Evolutionary conservation across 2,888 invertebrate species (phyloP).

Genomic region (Belgica antarctica): DNA sequence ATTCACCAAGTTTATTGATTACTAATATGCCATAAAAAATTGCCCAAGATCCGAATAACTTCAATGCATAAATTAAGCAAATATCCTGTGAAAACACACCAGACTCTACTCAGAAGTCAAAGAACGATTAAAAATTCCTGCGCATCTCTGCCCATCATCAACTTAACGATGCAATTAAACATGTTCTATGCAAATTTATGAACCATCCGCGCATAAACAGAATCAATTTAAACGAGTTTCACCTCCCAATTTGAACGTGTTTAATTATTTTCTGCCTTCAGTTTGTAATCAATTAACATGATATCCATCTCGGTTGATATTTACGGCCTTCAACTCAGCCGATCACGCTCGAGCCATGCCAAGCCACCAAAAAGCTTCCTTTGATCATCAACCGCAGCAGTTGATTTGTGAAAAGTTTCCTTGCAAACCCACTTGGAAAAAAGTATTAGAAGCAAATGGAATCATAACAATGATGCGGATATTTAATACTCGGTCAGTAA

Average conservation of each 20-base stretch:
- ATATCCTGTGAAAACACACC: too few relatives aligned
- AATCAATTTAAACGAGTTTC: conserved; percentile 45
- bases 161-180: not conserved
- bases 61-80: too few relatives aligned
- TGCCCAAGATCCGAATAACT: too few relatives aligned
- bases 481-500: not conserved
- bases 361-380: not conserved
- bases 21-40: too few relatives aligned
- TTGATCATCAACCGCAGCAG: not conserved
- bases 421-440: not conserved
- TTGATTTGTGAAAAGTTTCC: too few relatives aligned
- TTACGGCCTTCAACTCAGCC: not conserved
- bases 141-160: too few relatives aligned
- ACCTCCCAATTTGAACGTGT: conserved; percentile 58
- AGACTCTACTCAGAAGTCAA: too few relatives aligned
- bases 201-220: not conserved
- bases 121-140: too few relatives aligned
- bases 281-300: conserved; percentile 59
- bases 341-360: not conserved
- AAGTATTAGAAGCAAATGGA: conserved; percentile 4
- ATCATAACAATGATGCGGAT: conserved; percentile 16
- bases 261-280: conserved; percentile 52
- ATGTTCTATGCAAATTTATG: conserved; percentile 15
- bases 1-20: too few relatives aligned
- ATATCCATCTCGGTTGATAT: conserved; percentile 12